Conservation (phyloP, 2,797 vertebrate species). For the Macropus fuliginosus region DNA sequence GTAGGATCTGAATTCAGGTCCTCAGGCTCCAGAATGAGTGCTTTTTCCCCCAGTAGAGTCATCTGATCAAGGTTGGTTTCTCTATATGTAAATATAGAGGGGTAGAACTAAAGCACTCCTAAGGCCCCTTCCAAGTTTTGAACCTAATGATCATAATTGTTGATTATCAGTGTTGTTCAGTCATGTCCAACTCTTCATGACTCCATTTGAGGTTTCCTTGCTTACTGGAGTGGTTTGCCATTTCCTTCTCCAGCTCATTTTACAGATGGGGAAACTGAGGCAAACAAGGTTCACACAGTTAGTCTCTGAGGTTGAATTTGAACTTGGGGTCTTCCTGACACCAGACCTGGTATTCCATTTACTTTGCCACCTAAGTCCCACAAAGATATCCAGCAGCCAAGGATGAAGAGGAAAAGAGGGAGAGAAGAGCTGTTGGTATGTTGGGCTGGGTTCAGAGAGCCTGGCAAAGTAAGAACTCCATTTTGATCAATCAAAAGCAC, state of each 20-base stretch:
- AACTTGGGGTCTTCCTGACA: neutral
- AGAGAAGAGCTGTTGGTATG: neutral
- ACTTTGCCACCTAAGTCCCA: neutral
- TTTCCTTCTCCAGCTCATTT: neutral
- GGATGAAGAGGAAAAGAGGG: neutral
- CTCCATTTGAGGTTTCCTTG: neutral
- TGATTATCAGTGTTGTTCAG: no score
- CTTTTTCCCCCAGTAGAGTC: neutral
- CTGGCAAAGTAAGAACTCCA: neutral
- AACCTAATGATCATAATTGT: neutral
- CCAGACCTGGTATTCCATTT: fast-evolving
- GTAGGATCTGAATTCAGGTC: neutral
- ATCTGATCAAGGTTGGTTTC: neutral
- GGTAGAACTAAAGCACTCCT: neutral
- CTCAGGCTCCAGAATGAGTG: neutral
- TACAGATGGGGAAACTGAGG: neutral
- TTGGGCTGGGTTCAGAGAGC: neutral
- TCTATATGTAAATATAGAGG: neutral
- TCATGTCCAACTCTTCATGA: neutral
- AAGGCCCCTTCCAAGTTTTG: neutral
- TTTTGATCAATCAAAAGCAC: neutral
- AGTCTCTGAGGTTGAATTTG: neutral
- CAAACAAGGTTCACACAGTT: neutral
- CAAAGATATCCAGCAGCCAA: neutral
- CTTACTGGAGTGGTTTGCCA: neutral